These are phyloP conservation scores for Nyctibius grandis DNA, from an alignment of 2,797 vertebrate species.

Conservation along the genomic window DNA sequence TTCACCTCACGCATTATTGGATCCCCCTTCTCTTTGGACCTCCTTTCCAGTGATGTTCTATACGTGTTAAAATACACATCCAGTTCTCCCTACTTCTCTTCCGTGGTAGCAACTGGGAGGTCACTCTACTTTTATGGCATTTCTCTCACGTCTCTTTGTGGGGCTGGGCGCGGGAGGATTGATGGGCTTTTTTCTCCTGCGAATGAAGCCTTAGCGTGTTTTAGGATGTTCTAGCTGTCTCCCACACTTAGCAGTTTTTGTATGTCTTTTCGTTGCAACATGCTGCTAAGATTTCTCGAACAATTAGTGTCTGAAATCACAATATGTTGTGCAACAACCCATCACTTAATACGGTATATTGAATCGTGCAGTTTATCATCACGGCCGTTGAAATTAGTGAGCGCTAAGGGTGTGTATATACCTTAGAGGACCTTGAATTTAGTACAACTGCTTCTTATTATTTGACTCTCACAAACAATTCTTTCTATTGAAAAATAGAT, in stretches of 20 bases:
- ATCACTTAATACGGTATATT: not conserved
- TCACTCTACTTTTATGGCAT: not conserved
- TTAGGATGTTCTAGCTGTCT: not conserved
- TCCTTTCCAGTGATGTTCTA: not conserved
- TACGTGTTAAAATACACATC: not conserved
- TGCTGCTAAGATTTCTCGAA: not conserved
- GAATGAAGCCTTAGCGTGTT: not conserved
- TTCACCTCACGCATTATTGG: not conserved
- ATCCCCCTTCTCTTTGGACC: not conserved
- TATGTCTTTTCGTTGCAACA: not conserved
- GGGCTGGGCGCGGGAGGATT: not conserved
- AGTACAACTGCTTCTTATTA: not conserved
- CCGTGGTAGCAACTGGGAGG: not conserved
- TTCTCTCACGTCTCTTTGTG: not conserved
- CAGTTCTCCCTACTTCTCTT: not conserved
- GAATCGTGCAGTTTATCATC: not conserved
- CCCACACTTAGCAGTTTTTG: not conserved
- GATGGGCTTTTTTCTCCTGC: not conserved
- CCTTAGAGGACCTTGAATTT: not conserved
- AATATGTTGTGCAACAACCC: fast-evolving
- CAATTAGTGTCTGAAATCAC: not conserved
- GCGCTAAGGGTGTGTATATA: not conserved
- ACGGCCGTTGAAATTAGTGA: not conserved
- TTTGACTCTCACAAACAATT: not conserved
- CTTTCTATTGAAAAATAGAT: not conserved